These are phyloP conservation scores for Tragelaphus strepsiceros DNA, from an alignment of 2,113 vertebrate genomes.

Conservation along the genomic window DNA sequence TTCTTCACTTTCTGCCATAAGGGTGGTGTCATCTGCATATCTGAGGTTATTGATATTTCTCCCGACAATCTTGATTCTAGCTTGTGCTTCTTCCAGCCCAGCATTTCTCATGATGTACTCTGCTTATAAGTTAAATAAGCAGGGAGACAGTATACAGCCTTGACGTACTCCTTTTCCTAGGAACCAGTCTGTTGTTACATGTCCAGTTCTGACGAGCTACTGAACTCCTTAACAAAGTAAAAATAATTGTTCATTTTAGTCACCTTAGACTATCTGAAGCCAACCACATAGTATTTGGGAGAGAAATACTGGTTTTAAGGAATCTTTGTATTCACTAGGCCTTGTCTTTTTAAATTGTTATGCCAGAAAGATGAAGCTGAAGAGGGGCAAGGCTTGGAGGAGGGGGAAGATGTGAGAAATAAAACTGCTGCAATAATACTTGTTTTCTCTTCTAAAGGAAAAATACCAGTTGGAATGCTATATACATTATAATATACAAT, in stretches of 20 bases:
- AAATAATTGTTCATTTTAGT: neutral
- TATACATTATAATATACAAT: neutral
- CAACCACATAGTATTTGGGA: neutral
- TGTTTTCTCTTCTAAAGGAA: neutral
- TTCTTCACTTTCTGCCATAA: too few species aligned
- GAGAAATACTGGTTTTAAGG: neutral
- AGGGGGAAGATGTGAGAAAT: neutral
- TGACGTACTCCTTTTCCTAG: too few species aligned
- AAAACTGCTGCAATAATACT: neutral
- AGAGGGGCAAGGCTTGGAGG: neutral
- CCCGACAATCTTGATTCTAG: too few species aligned
- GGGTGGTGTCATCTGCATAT: too few species aligned
- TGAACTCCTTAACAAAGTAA: neutral
- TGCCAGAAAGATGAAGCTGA: neutral
- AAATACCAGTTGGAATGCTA: neutral
- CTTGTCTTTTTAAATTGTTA: neutral
- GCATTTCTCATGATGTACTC: too few species aligned
- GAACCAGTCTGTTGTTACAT: too few species aligned
- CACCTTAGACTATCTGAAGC: neutral
- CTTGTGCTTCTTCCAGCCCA: too few species aligned
- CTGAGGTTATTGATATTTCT: too few species aligned
- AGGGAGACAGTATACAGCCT: too few species aligned
- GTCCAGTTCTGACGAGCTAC: neutral
- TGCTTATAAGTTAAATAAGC: too few species aligned
- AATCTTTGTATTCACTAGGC: neutral